Conservation (phyloP, 2,113 vertebrate species). For the Xenus cinereus region DNA sequence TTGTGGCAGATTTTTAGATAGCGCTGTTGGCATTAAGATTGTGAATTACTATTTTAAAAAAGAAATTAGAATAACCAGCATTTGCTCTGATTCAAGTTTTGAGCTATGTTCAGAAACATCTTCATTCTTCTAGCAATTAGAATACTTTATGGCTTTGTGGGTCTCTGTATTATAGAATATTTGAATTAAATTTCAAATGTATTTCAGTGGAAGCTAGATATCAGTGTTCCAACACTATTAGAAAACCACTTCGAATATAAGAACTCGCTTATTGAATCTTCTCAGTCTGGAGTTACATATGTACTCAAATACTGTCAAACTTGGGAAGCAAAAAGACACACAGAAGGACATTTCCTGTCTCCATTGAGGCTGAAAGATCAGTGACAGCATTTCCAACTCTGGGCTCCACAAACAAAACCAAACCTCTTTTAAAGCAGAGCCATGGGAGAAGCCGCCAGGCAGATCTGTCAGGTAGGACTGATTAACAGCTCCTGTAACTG, state of each 20-base stretch:
- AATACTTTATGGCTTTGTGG: not conserved
- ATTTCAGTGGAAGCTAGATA: not conserved
- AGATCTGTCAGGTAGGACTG: not conserved
- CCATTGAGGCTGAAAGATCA: not conserved
- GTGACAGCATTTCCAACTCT: not conserved
- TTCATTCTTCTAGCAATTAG: not conserved
- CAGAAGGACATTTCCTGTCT: not conserved
- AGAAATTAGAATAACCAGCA: not conserved
- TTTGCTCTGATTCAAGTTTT: not conserved
- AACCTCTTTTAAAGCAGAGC: not conserved
- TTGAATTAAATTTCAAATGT: not conserved
- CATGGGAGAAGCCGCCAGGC: not conserved
- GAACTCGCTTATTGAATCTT: not conserved
- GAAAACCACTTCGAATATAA: not conserved
- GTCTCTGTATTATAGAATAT: not conserved
- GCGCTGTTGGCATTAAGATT: not conserved
- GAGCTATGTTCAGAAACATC: not conserved
- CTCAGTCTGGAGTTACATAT: not conserved
- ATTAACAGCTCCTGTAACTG: not conserved
- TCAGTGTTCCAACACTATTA: not conserved
- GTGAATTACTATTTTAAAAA: not conserved
- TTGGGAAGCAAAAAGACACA: not conserved
- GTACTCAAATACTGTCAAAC: not conserved
- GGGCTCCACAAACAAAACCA: not conserved
- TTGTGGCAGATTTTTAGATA: conserved; percentile 27